Percentiles rank a stretch among this genome's conserved stretches.
phyloP scores from a whole-genome alignment of 2,113 vertebrate genomes.

The Zosterops hypoxanthus region DNA sequence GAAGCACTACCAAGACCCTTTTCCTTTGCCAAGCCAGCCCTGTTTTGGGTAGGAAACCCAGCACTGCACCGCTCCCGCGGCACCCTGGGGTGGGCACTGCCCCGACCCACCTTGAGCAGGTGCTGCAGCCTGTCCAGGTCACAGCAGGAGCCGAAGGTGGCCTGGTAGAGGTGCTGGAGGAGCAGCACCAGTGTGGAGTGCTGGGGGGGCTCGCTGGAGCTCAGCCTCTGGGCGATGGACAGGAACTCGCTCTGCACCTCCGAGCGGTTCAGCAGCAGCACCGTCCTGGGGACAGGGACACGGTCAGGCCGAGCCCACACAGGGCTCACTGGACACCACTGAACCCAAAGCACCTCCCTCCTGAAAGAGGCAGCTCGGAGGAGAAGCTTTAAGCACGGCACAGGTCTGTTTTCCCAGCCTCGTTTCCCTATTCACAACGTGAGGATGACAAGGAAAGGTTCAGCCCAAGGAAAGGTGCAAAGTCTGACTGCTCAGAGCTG shows the following conservation, averaged over 20 bases:
- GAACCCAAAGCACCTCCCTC: accelerated
- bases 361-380: background rate
- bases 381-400: background rate
- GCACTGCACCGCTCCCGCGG: accelerated
- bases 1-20: background rate
- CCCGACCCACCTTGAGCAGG: conserved; percentile 79
- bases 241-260: conserved; percentile 89
- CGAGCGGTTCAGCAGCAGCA: conserved; percentile 86
- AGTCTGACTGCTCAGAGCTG: background rate
- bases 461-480: background rate
- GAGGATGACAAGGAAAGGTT: background rate
- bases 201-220: conserved; percentile 67
- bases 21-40: background rate
- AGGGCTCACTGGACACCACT: background rate
- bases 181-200: conserved; percentile 76
- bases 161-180: conserved; percentile 90
- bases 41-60: background rate
- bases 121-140: conserved; percentile 76
- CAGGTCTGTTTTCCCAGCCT: background rate
- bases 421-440: background rate
- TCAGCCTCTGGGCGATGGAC: conserved; percentile 84
- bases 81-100: accelerated
- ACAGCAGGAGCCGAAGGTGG: conserved; percentile 80
- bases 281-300: conserved; percentile 77
- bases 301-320: accelerated